Conservation (phyloP, 2,888 invertebrate genomes). For the Clusia tigrina region DNA sequence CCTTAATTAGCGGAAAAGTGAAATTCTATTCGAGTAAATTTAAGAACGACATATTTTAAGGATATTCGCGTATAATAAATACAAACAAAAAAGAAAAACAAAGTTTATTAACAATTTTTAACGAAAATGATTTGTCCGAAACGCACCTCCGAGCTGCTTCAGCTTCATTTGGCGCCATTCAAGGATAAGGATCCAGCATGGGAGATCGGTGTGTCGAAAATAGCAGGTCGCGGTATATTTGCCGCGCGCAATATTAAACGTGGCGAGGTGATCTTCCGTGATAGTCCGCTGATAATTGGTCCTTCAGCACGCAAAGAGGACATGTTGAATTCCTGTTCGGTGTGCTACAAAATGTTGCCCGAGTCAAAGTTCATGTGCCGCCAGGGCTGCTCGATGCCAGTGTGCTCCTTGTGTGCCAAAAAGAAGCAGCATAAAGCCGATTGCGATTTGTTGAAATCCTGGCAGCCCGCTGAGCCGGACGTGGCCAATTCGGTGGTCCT, state of each 20-base stretch:
- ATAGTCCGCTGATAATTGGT: slow-evolving; percentile 75
- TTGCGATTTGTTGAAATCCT: slow-evolving; percentile 70
- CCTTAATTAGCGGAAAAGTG: no score
- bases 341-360: slow-evolving; percentile 69
- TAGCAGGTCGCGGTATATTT: slow-evolving; percentile 77
- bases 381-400: slow-evolving; percentile 72
- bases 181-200: slow-evolving; percentile 66
- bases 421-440: slow-evolving; percentile 70
- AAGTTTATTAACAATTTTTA: slow-evolving; percentile 6
- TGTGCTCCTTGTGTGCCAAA: slow-evolving; percentile 74
- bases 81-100: slow-evolving; percentile 13
- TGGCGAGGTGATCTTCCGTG: slow-evolving; percentile 78
- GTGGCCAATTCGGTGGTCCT: slow-evolving; percentile 60
- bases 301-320: slow-evolving; percentile 69
- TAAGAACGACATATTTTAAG: no score
- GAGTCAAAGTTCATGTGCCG: slow-evolving; percentile 68
- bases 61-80: no score
- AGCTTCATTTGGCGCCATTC: slow-evolving; percentile 56
- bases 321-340: slow-evolving; percentile 70
- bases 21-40: slow-evolving; percentile 22
- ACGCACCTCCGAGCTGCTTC: slow-evolving; percentile 57
- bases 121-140: slow-evolving; percentile 57
- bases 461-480: slow-evolving; percentile 67
- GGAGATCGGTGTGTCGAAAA: slow-evolving; percentile 69
- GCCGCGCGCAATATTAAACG: slow-evolving; percentile 71